Evolutionary conservation across 2,888 invertebrate species (phyloP).

Genomic region (Tuta absoluta): DNA sequence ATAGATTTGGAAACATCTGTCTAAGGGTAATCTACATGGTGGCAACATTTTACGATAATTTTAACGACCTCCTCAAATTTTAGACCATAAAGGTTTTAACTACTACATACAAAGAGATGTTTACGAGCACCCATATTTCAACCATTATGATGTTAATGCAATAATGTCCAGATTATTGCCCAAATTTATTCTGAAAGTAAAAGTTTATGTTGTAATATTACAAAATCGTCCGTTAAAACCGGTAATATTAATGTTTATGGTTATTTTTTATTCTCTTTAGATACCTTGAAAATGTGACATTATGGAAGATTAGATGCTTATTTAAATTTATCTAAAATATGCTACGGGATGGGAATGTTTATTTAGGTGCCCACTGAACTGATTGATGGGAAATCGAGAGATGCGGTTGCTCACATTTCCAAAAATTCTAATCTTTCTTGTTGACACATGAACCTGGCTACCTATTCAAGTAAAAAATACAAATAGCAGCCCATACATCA

Average conservation of each 20-base stretch:
- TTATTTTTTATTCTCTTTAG: constrained; percentile 4
- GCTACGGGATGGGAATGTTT: background rate
- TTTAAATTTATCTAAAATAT: constrained; percentile 4
- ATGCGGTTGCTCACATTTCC: background rate
- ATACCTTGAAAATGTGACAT: constrained; percentile 6
- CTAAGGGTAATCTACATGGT: constrained; percentile 33
- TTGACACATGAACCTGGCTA: constrained; percentile 54
- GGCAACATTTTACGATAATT: constrained; percentile 62
- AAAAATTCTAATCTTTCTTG: constrained; percentile 34
- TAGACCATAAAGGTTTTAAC: constrained; percentile 60
- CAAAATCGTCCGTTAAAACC: constrained; percentile 27
- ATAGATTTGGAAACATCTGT: constrained; percentile 17
- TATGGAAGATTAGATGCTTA: constrained; percentile 1
- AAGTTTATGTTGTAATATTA: constrained; percentile 31
- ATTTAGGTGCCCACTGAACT: constrained; percentile 12
- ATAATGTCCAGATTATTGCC: constrained; percentile 44
- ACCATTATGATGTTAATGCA: constrained; percentile 53
- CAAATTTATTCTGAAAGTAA: constrained; percentile 43
- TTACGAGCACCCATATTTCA: constrained; percentile 65
- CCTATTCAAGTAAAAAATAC: constrained; percentile 42
- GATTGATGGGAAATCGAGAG: constrained; percentile 8
- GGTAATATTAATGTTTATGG: constrained; percentile 23
- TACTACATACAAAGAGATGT: constrained; percentile 51
- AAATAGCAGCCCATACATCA: constrained; percentile 53
- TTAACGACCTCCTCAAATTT: constrained; percentile 61